A percentile compares a stretch with the other conserved stretches of the same genome.
Evolutionary conservation across 2,888 invertebrate species (phyloP).

Genomic region (Lampropteryx suffumata): DNA sequence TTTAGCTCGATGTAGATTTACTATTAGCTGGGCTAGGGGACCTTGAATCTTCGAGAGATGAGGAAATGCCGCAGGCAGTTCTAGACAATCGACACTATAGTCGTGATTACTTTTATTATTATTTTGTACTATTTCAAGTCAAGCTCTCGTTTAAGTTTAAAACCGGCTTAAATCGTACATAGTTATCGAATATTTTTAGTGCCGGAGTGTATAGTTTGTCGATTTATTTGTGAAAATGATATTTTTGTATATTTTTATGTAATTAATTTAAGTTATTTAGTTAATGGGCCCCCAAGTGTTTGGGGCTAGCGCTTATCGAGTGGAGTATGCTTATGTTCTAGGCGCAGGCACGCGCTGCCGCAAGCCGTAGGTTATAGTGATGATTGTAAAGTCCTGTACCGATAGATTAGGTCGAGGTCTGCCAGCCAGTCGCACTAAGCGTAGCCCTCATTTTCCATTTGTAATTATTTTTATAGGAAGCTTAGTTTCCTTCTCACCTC

Average conservation of each 20-base stretch:
- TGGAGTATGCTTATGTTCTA: constrained; percentile 66
- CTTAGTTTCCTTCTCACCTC: constrained; percentile 82
- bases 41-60: constrained; percentile 78
- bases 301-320: constrained; percentile 58
- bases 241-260: constrained; percentile 83
- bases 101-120: constrained; percentile 74
- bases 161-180: constrained; percentile 79
- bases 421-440: constrained; percentile 78
- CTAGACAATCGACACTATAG: constrained; percentile 82
- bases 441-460: constrained; percentile 81
- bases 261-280: constrained; percentile 79
- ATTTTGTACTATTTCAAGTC: constrained; percentile 77
- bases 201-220: constrained; percentile 80
- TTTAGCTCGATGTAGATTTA: constrained; percentile 80
- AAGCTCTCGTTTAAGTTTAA: constrained; percentile 81
- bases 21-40: constrained; percentile 83
- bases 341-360: constrained; percentile 29
- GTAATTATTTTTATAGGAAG: constrained; percentile 81
- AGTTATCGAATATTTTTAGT: constrained; percentile 77
- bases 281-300: constrained; percentile 56
- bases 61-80: constrained; percentile 77
- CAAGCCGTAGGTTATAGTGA: constrained; percentile 71
- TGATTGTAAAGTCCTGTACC: constrained; percentile 82
- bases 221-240: constrained; percentile 81
- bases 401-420: constrained; percentile 80